Base-by-base conservation (phyloP, 2,113 vertebrate species). In the Triplophysa rosa region DNA sequence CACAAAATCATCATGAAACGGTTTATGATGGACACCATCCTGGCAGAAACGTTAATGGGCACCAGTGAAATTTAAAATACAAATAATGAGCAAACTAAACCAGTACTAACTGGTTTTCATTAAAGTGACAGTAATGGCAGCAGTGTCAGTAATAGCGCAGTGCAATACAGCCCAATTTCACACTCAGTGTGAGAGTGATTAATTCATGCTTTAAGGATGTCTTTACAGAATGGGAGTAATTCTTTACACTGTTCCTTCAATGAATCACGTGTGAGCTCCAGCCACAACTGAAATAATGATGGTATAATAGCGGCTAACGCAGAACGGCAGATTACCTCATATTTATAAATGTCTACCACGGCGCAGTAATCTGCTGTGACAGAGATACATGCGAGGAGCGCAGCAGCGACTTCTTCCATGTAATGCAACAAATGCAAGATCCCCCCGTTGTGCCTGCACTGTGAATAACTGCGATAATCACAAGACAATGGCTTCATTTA, bases 401-500 rank as follows among this genome's bases (percentile, higher is more conserved):
- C 82, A 81, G 84, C 73, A 85, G 87, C 89, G 89, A 89, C 86
- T 89, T 80, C 87, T 88, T 77, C 85, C 82, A 87, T 89, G 89
- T 87, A 90, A 90, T 88, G 90, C 88, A 89, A 90, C 87, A 90
- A 87, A 91, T 90, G 89, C 87, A 84, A 79, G 84, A 80, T 89
- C 87, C 83, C 82, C 89, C 86, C 62, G 64, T 84, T 87, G 87
- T 78, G 80, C 79, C 82, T 88, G 81, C 78, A 82, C 91, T 90
- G 89, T 91, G 90, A 93, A 92, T 92, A 92, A 90, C 88, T 86
- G 89, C 83, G 87, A 92, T 92, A 90, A 91, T 92, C 89, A 89
- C 87, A 49, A 68, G 85, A 92, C 91, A 91, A 92, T 93, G 87
- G 86, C 84, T 90, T 89, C 88, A 92, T 93, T 91, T 89, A 88